Evolutionary conservation across 2,113 vertebrate genomes (phyloP).

Genomic region (Axis porcinus): DNA sequence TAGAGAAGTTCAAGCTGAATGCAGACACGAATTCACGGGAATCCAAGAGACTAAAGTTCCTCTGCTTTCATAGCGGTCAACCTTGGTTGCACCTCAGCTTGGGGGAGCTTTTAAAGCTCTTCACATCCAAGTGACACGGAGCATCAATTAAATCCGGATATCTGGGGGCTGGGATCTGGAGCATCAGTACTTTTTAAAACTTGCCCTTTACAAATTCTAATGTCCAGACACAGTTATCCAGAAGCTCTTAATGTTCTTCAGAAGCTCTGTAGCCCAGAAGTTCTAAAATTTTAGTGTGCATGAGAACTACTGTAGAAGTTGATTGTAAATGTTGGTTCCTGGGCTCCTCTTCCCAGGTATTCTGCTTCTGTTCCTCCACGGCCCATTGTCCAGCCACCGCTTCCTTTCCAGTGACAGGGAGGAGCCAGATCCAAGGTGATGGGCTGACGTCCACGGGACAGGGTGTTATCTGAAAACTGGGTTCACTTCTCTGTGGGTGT

Average conservation of each 20-base stretch:
- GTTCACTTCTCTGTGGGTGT: neutral
- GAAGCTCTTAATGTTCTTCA: neutral
- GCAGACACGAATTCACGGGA: neutral
- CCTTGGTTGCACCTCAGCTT: neutral
- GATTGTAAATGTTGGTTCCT: neutral
- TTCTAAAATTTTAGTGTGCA: neutral
- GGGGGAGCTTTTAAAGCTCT: neutral
- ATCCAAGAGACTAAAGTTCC: neutral
- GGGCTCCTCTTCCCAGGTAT: neutral
- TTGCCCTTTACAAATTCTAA: neutral
- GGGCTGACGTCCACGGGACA: rapidly evolving
- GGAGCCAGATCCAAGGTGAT: neutral
- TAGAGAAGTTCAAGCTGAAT: neutral
- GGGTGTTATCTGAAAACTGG: neutral
- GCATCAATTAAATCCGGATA: neutral
- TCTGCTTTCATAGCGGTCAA: neutral
- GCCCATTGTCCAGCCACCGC: neutral
- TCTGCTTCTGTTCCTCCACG: neutral
- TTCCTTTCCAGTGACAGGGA: neutral
- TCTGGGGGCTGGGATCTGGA: neutral
- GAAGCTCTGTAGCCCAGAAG: neutral
- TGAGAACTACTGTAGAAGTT: neutral
- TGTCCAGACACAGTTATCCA: neutral
- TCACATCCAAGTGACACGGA: rapidly evolving
- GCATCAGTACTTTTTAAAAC: neutral